Conservation (phyloP, 2,888 invertebrate species). For the Lutraria lutraria region DNA sequence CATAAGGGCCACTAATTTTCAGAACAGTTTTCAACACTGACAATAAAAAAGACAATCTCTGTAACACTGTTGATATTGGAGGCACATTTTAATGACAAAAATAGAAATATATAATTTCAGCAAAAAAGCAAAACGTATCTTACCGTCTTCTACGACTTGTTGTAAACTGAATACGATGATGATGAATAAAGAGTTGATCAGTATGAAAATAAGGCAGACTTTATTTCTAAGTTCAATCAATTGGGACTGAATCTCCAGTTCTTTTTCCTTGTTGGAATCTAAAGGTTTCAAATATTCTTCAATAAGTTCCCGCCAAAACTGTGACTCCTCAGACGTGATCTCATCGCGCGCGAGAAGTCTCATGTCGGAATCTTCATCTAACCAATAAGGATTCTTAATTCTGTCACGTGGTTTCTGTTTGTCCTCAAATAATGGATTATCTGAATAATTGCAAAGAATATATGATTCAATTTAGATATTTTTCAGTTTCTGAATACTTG, state of each 20-base stretch:
- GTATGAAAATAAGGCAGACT: conserved; percentile 91
- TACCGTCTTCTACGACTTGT: conserved; percentile 89
- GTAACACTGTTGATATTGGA: no score
- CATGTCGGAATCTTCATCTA: conserved; percentile 89
- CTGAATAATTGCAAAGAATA: conserved; percentile 43
- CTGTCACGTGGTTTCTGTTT: conserved; percentile 64
- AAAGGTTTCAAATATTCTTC: conserved; percentile 97
- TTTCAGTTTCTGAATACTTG: not conserved
- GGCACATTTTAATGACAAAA: no score
- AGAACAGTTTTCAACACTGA: no score
- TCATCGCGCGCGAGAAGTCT: conserved; percentile 26
- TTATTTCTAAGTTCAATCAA: conserved; percentile 97
- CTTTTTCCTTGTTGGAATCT: conserved; percentile 93
- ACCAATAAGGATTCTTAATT: conserved; percentile 74
- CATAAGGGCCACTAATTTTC: no score
- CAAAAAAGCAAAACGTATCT: not conserved
- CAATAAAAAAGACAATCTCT: no score
- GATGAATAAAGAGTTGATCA: conserved; percentile 99
- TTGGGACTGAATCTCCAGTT: conserved; percentile 84
- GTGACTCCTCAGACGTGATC: conserved; percentile 85
- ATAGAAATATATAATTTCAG: no score
- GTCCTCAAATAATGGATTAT: conserved; percentile 71
- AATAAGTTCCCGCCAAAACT: conserved; percentile 97
- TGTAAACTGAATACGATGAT: conserved; percentile 99
- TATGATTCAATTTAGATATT: not conserved